Percentiles rank a stretch among this genome's conserved stretches.
Conservation (phyloP, 1,140 invertebrate species). For the Bemisia tabaci region DNA sequence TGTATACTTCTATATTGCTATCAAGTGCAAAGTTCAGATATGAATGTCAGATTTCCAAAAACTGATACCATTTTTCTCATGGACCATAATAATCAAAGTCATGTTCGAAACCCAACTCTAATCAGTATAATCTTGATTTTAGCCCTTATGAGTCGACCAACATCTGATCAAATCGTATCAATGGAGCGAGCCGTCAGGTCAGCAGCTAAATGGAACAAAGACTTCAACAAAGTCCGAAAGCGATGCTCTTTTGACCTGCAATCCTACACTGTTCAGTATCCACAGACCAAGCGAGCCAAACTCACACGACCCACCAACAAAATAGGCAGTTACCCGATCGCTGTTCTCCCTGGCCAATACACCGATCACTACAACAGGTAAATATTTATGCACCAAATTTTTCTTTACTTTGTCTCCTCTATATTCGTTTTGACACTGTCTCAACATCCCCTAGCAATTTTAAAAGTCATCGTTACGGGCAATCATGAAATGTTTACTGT, state of each 20-base stretch:
- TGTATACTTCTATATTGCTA: too few species aligned
- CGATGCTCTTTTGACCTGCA: constrained; percentile 59
- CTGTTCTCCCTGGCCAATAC: constrained; percentile 85
- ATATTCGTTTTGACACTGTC: too few species aligned
- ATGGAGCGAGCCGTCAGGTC: constrained; percentile 73
- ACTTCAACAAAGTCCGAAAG: constrained; percentile 59
- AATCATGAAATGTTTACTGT: too few species aligned
- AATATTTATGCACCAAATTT: constrained; percentile 23
- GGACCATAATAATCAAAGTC: too few species aligned
- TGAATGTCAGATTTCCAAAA: too few species aligned
- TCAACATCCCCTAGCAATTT: too few species aligned
- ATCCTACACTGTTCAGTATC: constrained; percentile 57
- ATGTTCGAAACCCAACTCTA: too few species aligned
- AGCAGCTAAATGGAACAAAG: constrained; percentile 77
- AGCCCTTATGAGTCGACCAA: neutral
- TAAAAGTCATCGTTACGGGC: too few species aligned
- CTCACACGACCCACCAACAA: constrained; percentile 37
- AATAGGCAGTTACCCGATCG: constrained; percentile 68
- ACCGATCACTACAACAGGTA: constrained; percentile 71
- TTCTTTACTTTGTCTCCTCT: too few species aligned
- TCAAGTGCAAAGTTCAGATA: too few species aligned
- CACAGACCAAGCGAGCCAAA: constrained; percentile 34
- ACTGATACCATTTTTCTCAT: too few species aligned
- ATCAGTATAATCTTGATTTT: too few species aligned
- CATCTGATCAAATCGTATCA: neutral